Evolutionary conservation across 1,140 invertebrate species (phyloP).

Genomic region (Cardiocondyla obscurior): DNA sequence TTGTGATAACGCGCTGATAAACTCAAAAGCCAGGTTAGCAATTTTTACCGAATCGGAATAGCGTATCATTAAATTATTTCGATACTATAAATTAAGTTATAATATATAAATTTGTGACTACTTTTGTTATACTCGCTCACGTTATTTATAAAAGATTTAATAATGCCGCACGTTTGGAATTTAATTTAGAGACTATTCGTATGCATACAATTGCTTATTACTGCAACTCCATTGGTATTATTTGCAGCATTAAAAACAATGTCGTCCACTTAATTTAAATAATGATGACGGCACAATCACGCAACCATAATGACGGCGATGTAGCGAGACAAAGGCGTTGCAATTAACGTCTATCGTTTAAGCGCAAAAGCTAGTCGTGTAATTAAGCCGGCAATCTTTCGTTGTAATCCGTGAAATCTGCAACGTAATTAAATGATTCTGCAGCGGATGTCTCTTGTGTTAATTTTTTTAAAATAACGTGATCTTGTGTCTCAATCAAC

Average conservation of each 20-base stretch:
- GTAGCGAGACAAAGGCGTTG: conserved; percentile 11
- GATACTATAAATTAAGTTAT: not conserved
- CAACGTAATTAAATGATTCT: conserved; percentile 29
- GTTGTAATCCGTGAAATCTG: not conserved
- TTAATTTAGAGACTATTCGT: not conserved
- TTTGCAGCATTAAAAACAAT: not conserved
- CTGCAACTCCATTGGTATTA: not conserved
- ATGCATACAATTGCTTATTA: not conserved
- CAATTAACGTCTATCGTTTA: conserved; percentile 29
- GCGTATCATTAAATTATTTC: not conserved
- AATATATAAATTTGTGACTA: not conserved
- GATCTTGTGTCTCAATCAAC: not conserved
- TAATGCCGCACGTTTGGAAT: not conserved
- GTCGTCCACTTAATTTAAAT: not conserved
- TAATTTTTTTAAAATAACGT: not conserved
- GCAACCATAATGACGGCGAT: conserved; percentile 10
- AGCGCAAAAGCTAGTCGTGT: not conserved
- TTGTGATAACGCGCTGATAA: conserved; percentile 21
- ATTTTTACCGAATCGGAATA: not conserved
- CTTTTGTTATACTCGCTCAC: not conserved
- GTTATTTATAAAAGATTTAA: not conserved
- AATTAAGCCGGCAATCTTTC: conserved; percentile 18
- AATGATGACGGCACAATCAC: conserved; percentile 7
- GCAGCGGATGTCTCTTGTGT: not conserved
- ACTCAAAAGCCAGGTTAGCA: not conserved